Evolutionary conservation across 2,888 invertebrate species (phyloP).

Genomic region (Amiota minor): DNA sequence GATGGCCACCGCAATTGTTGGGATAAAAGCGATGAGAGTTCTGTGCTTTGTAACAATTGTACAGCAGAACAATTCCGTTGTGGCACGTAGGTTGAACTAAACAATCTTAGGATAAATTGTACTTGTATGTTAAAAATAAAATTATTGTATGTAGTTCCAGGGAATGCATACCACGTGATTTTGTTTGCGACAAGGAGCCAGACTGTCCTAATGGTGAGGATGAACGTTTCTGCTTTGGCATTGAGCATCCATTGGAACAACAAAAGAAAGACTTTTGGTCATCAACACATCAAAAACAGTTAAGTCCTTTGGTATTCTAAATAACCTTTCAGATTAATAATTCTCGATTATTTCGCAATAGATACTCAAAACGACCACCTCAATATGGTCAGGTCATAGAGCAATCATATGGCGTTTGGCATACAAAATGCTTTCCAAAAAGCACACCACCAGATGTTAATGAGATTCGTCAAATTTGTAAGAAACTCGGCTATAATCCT

Average conservation of each 20-base stretch:
- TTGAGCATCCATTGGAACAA: conserved; percentile 69
- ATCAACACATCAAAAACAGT: conserved; percentile 31
- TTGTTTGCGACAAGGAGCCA: conserved; percentile 83
- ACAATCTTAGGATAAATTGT: background rate
- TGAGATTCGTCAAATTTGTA: conserved; percentile 77
- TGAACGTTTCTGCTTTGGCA: conserved; percentile 78
- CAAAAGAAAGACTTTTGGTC: conserved; percentile 42
- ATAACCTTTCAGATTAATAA: background rate
- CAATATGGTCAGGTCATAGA: conserved; percentile 81
- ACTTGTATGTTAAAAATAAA: background rate
- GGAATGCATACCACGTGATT: conserved; percentile 81
- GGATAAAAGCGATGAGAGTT: conserved; percentile 85
- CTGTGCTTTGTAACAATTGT: conserved; percentile 78
- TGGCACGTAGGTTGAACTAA: conserved; percentile 72
- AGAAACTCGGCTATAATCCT: conserved; percentile 77
- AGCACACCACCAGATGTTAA: conserved; percentile 74
- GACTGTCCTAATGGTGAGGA: conserved; percentile 86
- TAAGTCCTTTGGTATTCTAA: background rate
- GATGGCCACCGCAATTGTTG: conserved; percentile 84
- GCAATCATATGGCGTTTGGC: conserved; percentile 81
- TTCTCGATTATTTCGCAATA: background rate
- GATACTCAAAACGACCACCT: conserved; percentile 35
- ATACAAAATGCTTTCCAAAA: conserved; percentile 80
- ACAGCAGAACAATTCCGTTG: conserved; percentile 75
- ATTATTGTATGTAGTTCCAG: conserved; percentile 65